Conservation (phyloP, 2,113 vertebrate species). For the Cervus canadensis region DNA sequence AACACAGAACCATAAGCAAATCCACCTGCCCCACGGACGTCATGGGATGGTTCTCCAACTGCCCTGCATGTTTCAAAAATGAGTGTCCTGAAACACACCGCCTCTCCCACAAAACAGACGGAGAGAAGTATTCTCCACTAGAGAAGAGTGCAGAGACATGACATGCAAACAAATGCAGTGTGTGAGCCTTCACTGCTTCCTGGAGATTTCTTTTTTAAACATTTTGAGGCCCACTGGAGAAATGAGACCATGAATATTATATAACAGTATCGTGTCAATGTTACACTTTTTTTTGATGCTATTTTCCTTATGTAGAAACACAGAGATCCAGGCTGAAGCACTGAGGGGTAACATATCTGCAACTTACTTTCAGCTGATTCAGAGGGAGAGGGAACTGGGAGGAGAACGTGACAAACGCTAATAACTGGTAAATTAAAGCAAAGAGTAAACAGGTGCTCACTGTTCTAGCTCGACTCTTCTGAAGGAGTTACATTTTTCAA, state of each 20-base stretch:
- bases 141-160: background rate
- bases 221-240: background rate
- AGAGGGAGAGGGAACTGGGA: background rate
- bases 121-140: background rate
- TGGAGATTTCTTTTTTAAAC: background rate
- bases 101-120: too few species aligned
- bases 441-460: rapidly evolving
- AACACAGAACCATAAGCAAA: background rate
- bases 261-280: rapidly evolving
- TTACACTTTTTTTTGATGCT: too few species aligned
- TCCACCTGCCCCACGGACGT: rapidly evolving
- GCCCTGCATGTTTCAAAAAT: background rate
- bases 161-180: background rate
- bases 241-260: background rate
- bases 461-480: background rate
- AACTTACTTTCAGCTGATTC: background rate
- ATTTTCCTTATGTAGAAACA: background rate
- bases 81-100: background rate
- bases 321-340: background rate
- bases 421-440: rapidly evolving
- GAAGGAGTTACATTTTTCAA: background rate
- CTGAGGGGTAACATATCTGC: background rate
- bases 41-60: rapidly evolving
- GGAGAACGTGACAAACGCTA: rapidly evolving
- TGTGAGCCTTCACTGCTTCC: background rate